These are phyloP conservation scores for Sinella curviseta DNA, from an alignment of 1,140 invertebrate genomes.

Conservation along the genomic window DNA sequence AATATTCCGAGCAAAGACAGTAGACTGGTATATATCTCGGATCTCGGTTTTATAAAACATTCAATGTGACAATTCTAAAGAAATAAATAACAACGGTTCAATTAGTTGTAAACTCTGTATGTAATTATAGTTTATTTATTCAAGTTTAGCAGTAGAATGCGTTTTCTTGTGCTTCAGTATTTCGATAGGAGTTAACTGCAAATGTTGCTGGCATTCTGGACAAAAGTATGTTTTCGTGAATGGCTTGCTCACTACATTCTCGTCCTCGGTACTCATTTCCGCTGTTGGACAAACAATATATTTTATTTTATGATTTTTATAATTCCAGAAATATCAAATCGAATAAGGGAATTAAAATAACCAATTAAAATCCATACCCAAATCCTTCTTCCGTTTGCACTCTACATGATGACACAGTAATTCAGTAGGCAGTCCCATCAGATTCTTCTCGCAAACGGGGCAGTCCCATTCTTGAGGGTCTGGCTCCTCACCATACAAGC, in stretches of 20 bases:
- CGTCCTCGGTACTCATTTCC: slow-evolving; percentile 39
- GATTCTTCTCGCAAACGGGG: slow-evolving; percentile 31
- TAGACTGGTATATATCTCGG: no score
- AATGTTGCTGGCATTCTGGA: slow-evolving; percentile 62
- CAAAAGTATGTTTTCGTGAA: slow-evolving; percentile 71
- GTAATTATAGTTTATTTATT: no score
- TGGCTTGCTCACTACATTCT: slow-evolving; percentile 57
- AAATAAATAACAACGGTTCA: no score
- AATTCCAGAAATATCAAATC: background rate
- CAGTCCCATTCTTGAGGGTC: slow-evolving; percentile 46
- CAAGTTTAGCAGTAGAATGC: slow-evolving; percentile 50
- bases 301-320: background rate
- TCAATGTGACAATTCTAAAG: no score
- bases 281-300: background rate
- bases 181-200: slow-evolving; percentile 51
- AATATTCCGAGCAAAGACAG: no score
- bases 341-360: background rate
- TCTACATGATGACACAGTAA: slow-evolving; percentile 43
- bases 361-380: background rate
- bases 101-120: no score
- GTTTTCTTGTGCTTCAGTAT: slow-evolving; percentile 58
- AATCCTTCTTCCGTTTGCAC: slow-evolving; percentile 28
- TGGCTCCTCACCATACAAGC: slow-evolving; percentile 42
- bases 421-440: slow-evolving; percentile 36
- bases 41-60: no score